A percentile compares a stretch with the other conserved stretches of the same genome.
phyloP scores from a whole-genome alignment of 2,888 invertebrate genomes.

The Stenotaenia linearis region DNA sequence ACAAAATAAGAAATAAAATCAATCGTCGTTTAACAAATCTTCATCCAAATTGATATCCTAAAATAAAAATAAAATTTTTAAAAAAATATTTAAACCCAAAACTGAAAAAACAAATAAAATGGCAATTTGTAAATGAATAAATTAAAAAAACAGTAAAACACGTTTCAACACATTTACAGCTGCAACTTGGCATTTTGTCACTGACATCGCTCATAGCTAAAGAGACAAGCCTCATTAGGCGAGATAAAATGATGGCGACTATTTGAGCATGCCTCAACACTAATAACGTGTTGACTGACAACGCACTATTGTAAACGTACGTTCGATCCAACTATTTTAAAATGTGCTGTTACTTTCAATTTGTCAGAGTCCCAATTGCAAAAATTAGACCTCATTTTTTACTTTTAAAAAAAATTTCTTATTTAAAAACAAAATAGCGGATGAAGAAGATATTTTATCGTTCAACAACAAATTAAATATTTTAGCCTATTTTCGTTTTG shows the following conservation, averaged over 20 bases:
- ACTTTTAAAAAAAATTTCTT: no score
- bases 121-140: background rate
- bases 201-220: constrained; percentile 4
- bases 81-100: no score
- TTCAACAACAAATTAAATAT: constrained; percentile 4
- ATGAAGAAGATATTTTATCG: background rate
- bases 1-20: constrained; percentile 21
- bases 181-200: constrained; percentile 9
- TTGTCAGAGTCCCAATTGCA: background rate
- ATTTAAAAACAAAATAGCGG: no score
- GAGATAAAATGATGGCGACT: background rate
- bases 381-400: background rate
- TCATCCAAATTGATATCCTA: constrained; percentile 70
- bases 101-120: no score
- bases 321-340: background rate
- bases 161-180: background rate
- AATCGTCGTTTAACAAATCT: constrained; percentile 61
- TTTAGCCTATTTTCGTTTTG: background rate
- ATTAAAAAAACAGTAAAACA: background rate
- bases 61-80: constrained; percentile 44
- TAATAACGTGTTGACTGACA: background rate
- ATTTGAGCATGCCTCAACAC: background rate
- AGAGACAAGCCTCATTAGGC: constrained; percentile 4
- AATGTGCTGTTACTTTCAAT: background rate
- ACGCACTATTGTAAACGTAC: background rate